Conservation (phyloP, 2,113 vertebrate genomes). For the Eulemur rufifrons region DNA sequence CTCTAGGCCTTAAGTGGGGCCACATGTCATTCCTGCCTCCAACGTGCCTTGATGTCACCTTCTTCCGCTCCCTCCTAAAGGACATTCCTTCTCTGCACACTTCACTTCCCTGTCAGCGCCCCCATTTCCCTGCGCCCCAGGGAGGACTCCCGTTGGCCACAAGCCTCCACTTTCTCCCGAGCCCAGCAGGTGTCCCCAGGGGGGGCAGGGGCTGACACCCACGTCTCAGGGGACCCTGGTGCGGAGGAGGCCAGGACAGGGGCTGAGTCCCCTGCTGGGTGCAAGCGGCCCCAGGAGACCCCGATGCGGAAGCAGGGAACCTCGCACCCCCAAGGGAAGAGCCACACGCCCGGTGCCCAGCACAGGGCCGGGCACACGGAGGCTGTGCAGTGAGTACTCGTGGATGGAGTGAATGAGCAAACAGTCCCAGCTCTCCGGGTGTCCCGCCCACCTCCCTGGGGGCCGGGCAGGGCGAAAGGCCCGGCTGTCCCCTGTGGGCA, state of each 20-base stretch:
- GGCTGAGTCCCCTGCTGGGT: too few relatives aligned
- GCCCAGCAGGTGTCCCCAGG: background rate
- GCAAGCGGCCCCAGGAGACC: too few relatives aligned
- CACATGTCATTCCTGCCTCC: rapidly evolving
- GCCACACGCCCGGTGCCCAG: background rate
- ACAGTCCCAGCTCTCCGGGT: background rate
- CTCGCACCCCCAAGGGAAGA: background rate
- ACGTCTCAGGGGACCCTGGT: background rate
- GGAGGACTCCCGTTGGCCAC: background rate
- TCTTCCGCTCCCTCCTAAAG: background rate
- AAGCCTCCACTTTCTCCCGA: background rate
- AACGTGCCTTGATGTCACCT: rapidly evolving
- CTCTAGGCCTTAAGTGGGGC: background rate
- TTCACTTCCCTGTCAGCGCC: rapidly evolving
- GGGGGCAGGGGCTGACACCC: background rate
- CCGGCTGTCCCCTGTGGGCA: background rate
- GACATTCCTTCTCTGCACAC: background rate
- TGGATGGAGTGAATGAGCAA: background rate
- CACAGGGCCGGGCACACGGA: background rate
- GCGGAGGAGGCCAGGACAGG: background rate
- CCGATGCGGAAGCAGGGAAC: background rate
- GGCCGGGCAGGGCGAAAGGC: background rate
- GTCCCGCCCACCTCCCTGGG: rapidly evolving
- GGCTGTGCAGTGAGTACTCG: background rate
- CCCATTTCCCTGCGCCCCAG: too few relatives aligned